phyloP scores from a whole-genome alignment of 1,140 invertebrate genomes.

The Phenacoccus solenopsis region DNA sequence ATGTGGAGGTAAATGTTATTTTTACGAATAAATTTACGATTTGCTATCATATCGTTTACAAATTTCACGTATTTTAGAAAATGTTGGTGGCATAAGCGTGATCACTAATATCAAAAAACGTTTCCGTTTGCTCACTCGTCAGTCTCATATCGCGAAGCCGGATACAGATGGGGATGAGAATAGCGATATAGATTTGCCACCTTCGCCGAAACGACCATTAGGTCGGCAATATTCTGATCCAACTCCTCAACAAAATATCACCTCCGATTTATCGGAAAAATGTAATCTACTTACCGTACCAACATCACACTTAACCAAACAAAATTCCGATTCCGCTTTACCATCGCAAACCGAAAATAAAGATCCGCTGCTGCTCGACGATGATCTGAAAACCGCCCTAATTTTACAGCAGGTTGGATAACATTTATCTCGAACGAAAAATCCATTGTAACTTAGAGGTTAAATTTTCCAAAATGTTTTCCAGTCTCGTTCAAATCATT shows the following conservation, averaged over 20 bases:
- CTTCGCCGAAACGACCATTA: neutral
- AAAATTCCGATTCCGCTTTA: slow-evolving; percentile 7
- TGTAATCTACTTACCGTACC: neutral
- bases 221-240: slow-evolving; percentile 3
- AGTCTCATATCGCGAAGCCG: slow-evolving; percentile 50
- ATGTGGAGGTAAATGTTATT: too few relatives aligned
- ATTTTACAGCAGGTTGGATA: neutral
- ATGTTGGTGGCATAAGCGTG: neutral
- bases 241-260: slow-evolving; percentile 4
- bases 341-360: neutral
- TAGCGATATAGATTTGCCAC: neutral
- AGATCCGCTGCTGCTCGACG: neutral
- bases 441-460: too few relatives aligned
- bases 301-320: neutral
- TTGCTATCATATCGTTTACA: too few relatives aligned
- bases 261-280: neutral
- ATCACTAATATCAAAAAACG: slow-evolving; percentile 40
- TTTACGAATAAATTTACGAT: too few relatives aligned
- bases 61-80: neutral
- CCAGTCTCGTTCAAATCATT: slow-evolving; percentile 43
- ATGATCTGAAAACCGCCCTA: neutral
- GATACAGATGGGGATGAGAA: slow-evolving; percentile 32
- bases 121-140: slow-evolving; percentile 46
- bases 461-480: too few relatives aligned
- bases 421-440: too few relatives aligned